These are phyloP conservation scores for Daboia siamensis DNA, from an alignment of 2,113 vertebrate species.

Conservation along the genomic window DNA sequence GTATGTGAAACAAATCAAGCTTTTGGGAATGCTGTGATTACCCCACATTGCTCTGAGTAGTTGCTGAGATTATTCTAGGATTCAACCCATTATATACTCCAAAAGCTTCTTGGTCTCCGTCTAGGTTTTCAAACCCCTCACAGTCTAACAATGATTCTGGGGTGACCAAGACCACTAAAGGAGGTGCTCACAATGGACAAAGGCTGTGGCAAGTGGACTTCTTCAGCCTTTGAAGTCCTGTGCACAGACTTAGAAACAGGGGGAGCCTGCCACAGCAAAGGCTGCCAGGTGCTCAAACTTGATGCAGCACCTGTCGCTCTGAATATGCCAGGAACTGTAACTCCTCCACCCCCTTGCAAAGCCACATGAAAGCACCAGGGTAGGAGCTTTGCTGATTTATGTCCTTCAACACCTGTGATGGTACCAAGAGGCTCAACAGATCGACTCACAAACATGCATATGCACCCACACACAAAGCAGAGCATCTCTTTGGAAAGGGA, in stretches of 20 bases:
- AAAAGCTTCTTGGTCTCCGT: not conserved
- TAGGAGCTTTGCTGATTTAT: constrained; percentile 13
- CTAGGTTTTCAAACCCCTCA: not conserved
- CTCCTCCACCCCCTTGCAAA: not conserved
- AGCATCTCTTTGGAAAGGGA: not conserved
- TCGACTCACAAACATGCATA: not conserved
- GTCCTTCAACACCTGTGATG: constrained; percentile 2
- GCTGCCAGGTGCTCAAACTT: constrained; percentile 23
- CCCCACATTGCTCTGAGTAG: not conserved
- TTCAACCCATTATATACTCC: not conserved
- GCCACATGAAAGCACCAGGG: constrained; percentile 13
- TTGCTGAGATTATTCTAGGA: not conserved
- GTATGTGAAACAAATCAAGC: not conserved
- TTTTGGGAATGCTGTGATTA: not conserved
- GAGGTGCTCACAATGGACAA: not conserved
- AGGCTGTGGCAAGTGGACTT: not conserved
- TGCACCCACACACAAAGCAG: not conserved
- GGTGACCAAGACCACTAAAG: too few relatives aligned
- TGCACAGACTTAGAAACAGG: not conserved
- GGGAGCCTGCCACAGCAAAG: not conserved
- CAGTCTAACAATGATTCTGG: not conserved
- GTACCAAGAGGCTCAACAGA: constrained; percentile 14
- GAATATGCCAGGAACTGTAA: constrained; percentile 10
- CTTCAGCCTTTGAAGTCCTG: constrained; percentile 8
- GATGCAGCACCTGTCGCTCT: constrained; percentile 12